These are phyloP conservation scores for Catharus ustulatus DNA, from an alignment of 2,797 vertebrate species.

Conservation along the genomic window DNA sequence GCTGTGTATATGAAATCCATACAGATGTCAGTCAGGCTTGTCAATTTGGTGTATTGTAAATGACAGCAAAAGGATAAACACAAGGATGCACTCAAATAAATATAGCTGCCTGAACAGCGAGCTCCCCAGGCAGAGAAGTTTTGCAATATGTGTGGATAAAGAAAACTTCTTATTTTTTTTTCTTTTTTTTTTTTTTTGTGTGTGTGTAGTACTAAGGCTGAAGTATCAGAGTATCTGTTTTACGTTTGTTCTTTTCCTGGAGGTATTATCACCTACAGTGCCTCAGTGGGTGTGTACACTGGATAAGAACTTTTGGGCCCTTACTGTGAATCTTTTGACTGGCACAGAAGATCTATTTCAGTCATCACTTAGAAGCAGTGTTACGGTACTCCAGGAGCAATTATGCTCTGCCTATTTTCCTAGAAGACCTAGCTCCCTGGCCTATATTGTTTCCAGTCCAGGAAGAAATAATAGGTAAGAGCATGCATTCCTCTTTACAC, in stretches of 20 bases:
- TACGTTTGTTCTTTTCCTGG: neutral
- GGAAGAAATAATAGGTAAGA: neutral
- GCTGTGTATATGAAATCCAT: slow-evolving; percentile 27
- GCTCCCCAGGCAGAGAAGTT: neutral
- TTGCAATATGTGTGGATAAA: neutral
- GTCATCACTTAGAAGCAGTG: neutral
- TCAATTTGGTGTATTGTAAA: slow-evolving; percentile 8
- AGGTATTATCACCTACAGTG: neutral
- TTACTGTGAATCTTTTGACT: neutral
- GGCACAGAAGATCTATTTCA: neutral
- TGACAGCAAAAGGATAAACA: slow-evolving; percentile 41
- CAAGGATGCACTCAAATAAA: neutral
- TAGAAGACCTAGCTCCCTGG: neutral
- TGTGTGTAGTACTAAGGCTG: neutral
- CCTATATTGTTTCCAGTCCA: neutral
- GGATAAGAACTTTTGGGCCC: neutral
- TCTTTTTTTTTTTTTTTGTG: neutral
- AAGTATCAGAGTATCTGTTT: neutral
- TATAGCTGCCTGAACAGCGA: neutral
- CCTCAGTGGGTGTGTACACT: neutral
- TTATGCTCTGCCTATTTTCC: neutral
- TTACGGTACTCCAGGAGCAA: neutral
- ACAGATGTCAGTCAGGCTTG: slow-evolving; percentile 42
- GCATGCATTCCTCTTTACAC: neutral
- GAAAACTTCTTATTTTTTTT: neutral